These are phyloP conservation scores for Empis livida DNA, from an alignment of 2,888 invertebrate species.

Conservation along the genomic window DNA sequence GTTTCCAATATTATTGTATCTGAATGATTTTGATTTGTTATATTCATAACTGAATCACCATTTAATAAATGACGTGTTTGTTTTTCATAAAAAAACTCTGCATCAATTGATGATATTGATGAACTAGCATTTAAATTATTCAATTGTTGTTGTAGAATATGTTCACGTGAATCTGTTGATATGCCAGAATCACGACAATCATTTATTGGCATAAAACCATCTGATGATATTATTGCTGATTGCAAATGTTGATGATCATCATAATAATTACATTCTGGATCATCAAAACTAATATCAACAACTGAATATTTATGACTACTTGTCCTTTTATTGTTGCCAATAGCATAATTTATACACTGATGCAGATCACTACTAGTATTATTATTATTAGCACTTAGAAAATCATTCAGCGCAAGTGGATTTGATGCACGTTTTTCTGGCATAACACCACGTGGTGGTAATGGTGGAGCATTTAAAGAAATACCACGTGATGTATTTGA, in stretches of 20 bases:
- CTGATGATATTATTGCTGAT: conserved; percentile 18
- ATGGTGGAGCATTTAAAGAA: conserved; percentile 53
- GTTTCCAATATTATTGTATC: conserved; percentile 12
- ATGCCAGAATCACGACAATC: conserved; percentile 36
- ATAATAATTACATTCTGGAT: conserved; percentile 31
- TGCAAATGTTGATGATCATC: conserved; percentile 18
- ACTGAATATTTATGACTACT: conserved; percentile 35
- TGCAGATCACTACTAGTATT: conserved; percentile 14
- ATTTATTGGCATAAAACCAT: conserved; percentile 25
- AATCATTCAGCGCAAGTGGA: conserved; percentile 32
- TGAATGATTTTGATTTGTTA: too few species aligned
- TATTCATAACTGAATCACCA: conserved; percentile 9
- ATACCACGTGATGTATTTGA: conserved; percentile 26
- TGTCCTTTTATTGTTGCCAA: conserved; percentile 10
- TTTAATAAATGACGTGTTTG: conserved; percentile 25
- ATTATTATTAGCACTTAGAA: conserved; percentile 19
- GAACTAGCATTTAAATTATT: conserved; percentile 27
- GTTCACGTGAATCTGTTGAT: conserved; percentile 32
- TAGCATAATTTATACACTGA: background rate
- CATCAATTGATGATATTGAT: too few species aligned
- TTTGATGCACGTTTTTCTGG: conserved; percentile 36
- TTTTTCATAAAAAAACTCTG: conserved; percentile 19
- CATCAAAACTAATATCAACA: conserved; percentile 40
- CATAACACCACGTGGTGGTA: conserved; percentile 63
- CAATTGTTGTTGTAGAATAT: conserved; percentile 17